Evolutionary conservation across 2,888 invertebrate genomes (phyloP).

Genomic region (Pollenia angustigena): DNA sequence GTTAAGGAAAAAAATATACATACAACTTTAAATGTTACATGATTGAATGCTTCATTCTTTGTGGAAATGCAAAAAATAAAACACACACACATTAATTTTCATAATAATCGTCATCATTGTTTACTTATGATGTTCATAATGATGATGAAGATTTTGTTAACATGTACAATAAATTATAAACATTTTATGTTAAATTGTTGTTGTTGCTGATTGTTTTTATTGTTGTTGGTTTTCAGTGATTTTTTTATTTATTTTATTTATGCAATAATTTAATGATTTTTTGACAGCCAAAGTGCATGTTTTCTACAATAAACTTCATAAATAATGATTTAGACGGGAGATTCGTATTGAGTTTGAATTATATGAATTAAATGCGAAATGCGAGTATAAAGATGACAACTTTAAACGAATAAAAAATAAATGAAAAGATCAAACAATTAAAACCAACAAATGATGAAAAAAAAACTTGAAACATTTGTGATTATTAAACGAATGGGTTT

Average conservation of each 20-base stretch:
- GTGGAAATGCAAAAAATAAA: neutral
- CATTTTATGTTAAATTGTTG: constrained; percentile 21
- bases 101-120: constrained; percentile 31
- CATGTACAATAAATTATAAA: constrained; percentile 35
- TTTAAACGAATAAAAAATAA: constrained; percentile 36
- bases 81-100: constrained; percentile 47
- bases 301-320: constrained; percentile 62
- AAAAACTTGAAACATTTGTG: constrained; percentile 48
- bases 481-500: constrained; percentile 39
- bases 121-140: constrained; percentile 26
- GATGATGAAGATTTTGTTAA: constrained; percentile 37
- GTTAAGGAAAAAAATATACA: neutral
- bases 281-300: constrained; percentile 65
- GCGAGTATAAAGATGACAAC: constrained; percentile 17
- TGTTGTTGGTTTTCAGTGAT: neutral
- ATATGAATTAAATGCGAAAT: constrained; percentile 18
- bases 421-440: constrained; percentile 55
- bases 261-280: constrained; percentile 67
- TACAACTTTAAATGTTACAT: constrained; percentile 61
- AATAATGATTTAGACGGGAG: constrained; percentile 55
- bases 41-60: constrained; percentile 46
- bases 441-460: neutral
- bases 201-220: neutral
- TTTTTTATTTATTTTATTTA: constrained; percentile 38
- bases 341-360: constrained; percentile 31